Conservation (phyloP, 1,140 invertebrate genomes). For the Lasaia peninsularis region DNA sequence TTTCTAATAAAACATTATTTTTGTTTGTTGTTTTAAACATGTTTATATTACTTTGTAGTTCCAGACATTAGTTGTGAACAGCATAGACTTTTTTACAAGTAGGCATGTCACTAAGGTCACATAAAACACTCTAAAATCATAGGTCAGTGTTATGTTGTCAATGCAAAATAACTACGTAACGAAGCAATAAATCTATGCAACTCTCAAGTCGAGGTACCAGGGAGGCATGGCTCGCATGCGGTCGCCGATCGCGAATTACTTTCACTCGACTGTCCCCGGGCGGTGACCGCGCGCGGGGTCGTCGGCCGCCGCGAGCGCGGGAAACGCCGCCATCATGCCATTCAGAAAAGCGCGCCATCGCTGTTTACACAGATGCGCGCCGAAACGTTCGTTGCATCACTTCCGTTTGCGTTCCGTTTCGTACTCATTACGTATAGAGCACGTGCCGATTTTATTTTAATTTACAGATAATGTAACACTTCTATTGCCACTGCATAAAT, state of each 20-base stretch:
- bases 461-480: conserved; percentile 13
- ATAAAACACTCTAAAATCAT: conserved; percentile 5
- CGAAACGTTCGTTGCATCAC: conserved; percentile 72
- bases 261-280: conserved; percentile 73
- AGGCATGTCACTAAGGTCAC: neutral
- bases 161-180: conserved; percentile 32
- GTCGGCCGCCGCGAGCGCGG: conserved; percentile 60
- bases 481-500: neutral
- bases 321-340: conserved; percentile 64
- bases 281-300: conserved; percentile 70
- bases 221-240: conserved; percentile 57
- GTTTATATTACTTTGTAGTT: no score
- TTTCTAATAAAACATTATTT: no score
- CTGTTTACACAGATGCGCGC: conserved; percentile 75
- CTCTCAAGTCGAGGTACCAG: conserved; percentile 49
- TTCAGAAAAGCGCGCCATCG: conserved; percentile 70
- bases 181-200: conserved; percentile 35
- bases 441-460: conserved; percentile 46
- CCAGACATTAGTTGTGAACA: no score
- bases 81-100: no score
- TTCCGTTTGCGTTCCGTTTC: conserved; percentile 69
- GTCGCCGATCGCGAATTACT: conserved; percentile 71
- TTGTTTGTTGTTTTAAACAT: no score
- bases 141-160: conserved; percentile 15
- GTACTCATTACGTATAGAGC: conserved; percentile 42